A percentile compares a stretch with the other conserved stretches of the same genome.
These are phyloP conservation scores for Subanguina moxae DNA, from an alignment of 1,140 invertebrate species.

Conservation along the genomic window DNA sequence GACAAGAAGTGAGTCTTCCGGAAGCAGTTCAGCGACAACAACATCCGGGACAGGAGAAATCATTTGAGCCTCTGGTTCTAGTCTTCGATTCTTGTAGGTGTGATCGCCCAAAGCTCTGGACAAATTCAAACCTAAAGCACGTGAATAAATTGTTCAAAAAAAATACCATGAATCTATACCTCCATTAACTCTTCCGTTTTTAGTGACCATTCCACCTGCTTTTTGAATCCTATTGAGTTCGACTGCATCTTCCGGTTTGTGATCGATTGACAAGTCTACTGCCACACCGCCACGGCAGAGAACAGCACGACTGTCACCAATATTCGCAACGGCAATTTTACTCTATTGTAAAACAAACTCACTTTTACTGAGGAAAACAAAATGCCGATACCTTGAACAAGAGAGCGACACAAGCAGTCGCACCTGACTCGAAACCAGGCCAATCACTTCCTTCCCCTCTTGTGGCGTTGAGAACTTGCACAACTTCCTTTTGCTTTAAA, in stretches of 20 bases:
- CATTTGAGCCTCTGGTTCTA: constrained; percentile 1
- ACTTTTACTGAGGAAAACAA: background rate
- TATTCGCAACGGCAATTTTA: background rate
- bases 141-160: too few relatives aligned
- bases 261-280: too few relatives aligned
- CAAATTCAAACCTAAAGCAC: background rate
- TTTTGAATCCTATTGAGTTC: too few relatives aligned
- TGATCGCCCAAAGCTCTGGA: constrained; percentile 11
- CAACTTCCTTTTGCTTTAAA: background rate
- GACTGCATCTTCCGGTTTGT: too few relatives aligned
- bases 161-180: too few relatives aligned
- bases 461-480: background rate
- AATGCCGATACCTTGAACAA: background rate
- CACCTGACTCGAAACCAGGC: constrained; percentile 9
- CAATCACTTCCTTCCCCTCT: constrained; percentile 6
- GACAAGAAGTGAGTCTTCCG: constrained; percentile 1
- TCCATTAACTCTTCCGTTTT: constrained; percentile 3
- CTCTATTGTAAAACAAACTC: background rate
- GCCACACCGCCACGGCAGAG: too few relatives aligned
- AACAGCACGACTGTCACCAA: too few relatives aligned
- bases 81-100: constrained; percentile 2
- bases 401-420: constrained; percentile 1
- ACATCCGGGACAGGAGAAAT: constrained; percentile 4
- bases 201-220: too few relatives aligned
- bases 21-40: background rate